Percentiles rank a stretch among this genome's conserved stretches.
These are phyloP conservation scores for Chamaetylas fuelleborni DNA, from an alignment of 2,113 vertebrate genomes.

Conservation along the genomic window DNA sequence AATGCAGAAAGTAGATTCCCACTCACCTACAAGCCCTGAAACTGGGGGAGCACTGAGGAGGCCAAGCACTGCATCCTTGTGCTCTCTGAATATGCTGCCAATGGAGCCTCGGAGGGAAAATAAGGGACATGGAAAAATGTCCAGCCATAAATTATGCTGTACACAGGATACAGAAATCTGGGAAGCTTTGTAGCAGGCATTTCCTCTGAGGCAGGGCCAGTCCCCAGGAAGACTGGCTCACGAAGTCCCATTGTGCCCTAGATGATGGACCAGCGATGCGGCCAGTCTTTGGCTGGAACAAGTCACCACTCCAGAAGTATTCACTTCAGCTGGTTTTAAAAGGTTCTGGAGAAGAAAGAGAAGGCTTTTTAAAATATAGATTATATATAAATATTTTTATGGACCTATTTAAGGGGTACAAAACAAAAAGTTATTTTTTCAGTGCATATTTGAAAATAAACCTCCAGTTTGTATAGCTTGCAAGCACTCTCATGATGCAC, in stretches of 20 bases:
- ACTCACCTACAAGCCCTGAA: neutral
- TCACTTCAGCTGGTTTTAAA: neutral
- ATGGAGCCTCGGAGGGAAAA: neutral
- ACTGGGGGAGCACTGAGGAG: fast-evolving
- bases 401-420: neutral
- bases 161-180: neutral
- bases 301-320: neutral
- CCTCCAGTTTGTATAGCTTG: neutral
- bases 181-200: neutral
- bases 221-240: neutral
- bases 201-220: neutral
- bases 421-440: neutral
- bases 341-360: neutral
- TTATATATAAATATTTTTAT: neutral
- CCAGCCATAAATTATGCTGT: neutral
- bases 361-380: neutral
- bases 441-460: neutral
- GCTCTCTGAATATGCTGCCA: neutral
- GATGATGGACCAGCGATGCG: neutral
- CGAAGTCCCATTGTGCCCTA: neutral
- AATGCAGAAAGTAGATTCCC: neutral
- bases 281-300: neutral
- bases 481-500: neutral
- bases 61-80: neutral
- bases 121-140: neutral